Percentiles rank a stretch among this genome's conserved stretches.
Conservation (phyloP, 2,113 vertebrate genomes). For the Cryptotis parvus region DNA sequence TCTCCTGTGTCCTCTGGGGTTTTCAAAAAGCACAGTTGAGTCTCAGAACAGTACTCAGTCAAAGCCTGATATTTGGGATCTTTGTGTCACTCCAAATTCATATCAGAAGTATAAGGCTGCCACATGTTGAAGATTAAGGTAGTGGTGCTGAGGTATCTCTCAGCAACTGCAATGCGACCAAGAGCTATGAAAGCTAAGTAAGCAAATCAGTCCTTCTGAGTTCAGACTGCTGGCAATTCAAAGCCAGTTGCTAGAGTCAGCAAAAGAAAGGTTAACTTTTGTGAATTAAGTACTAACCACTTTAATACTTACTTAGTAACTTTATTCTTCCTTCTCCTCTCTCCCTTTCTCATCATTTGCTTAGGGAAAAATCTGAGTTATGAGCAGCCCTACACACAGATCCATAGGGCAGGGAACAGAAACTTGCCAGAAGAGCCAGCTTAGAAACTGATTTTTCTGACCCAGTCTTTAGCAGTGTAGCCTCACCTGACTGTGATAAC, state of each 20-base stretch:
- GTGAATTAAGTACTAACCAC: not conserved
- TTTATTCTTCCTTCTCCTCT: not conserved
- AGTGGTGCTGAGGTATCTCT: not conserved
- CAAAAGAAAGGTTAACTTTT: not conserved
- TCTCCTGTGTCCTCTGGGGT: not conserved
- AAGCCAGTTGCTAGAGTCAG: not conserved
- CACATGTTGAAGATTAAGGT: not conserved
- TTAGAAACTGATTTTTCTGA: conserved; percentile 40
- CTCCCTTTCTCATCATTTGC: no score
- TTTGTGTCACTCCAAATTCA: not conserved
- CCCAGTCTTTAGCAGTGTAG: not conserved
- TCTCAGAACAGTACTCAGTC: not conserved
- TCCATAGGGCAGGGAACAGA: conserved; percentile 5
- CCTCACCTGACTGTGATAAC: not conserved
- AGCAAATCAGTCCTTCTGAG: conserved; percentile 21
- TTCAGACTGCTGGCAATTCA: not conserved
- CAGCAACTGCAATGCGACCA: not conserved
- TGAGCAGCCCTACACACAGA: no score
- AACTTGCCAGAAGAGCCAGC: not conserved
- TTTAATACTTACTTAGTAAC: no score
- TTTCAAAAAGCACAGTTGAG: conserved; percentile 17
- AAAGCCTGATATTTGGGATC: not conserved
- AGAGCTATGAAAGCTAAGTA: conserved; percentile 35
- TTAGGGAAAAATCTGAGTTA: no score
- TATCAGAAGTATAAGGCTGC: not conserved